A percentile compares a stretch with the other conserved stretches of the same genome.
phyloP scores from a whole-genome alignment of 2,888 invertebrate species.

The Lordiphosa fenestrarum region DNA sequence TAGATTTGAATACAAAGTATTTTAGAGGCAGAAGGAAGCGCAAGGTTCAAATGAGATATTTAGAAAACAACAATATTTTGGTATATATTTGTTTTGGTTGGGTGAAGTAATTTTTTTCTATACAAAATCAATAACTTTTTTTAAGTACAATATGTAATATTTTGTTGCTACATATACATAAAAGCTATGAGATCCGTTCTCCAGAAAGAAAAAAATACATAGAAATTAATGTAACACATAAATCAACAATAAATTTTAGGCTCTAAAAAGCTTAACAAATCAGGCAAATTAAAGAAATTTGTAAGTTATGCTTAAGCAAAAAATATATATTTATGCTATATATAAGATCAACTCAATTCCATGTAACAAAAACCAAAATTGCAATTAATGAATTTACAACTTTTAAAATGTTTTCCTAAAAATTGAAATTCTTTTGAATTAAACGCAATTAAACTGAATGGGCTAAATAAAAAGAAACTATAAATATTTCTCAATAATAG shows the following conservation, averaged over 20 bases:
- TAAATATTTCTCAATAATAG: constrained; percentile 73
- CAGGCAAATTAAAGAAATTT: constrained; percentile 32
- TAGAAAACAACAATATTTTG: constrained; percentile 27
- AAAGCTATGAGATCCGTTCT: constrained; percentile 55
- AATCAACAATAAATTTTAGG: constrained; percentile 35
- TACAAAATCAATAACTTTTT: constrained; percentile 35
- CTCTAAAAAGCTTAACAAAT: constrained; percentile 48
- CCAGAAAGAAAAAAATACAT: constrained; percentile 46
- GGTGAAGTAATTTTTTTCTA: constrained; percentile 20
- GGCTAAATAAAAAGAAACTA: constrained; percentile 70
- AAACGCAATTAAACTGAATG: constrained; percentile 19
- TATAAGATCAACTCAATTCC: constrained; percentile 46
- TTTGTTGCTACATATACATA: constrained; percentile 45
- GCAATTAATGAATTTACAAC: constrained; percentile 56
- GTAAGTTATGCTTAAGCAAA: constrained; percentile 27
- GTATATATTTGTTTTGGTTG: constrained; percentile 25
- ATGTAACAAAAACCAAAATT: constrained; percentile 37
- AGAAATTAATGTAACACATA: constrained; percentile 54
- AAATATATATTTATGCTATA: constrained; percentile 7
- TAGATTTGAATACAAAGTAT: constrained; percentile 44
- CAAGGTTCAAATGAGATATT: constrained; percentile 29
- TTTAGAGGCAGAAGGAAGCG: constrained; percentile 56
- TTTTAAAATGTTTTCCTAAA: constrained; percentile 68
- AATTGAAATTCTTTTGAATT: constrained; percentile 64
- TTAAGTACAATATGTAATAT: constrained; percentile 54